Conservation (phyloP, 2,888 invertebrate species). For the Heteromurus nitidus region DNA sequence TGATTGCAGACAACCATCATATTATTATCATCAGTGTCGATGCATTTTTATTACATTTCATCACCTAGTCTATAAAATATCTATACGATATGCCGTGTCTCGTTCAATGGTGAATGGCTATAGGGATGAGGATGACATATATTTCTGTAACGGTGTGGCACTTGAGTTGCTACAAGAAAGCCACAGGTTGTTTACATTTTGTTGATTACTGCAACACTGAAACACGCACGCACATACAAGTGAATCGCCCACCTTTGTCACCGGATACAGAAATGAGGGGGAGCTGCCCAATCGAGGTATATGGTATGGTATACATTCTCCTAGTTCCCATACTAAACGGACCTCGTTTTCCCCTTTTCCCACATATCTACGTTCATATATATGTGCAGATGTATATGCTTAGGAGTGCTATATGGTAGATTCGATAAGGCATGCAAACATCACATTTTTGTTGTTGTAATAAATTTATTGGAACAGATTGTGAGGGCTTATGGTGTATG, state of each 20-base stretch:
- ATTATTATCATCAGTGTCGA: too few relatives aligned
- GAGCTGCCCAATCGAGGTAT: neutral
- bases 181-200: constrained; percentile 43
- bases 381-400: neutral
- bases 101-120: neutral
- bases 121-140: too few relatives aligned
- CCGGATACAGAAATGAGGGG: constrained; percentile 42
- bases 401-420: too few relatives aligned
- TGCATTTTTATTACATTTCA: too few relatives aligned
- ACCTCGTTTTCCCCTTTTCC: constrained; percentile 37
- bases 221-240: neutral
- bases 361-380: constrained; percentile 19
- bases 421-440: too few relatives aligned
- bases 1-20: too few relatives aligned
- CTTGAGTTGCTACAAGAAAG: neutral
- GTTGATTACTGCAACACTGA: constrained; percentile 34
- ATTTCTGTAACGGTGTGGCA: constrained; percentile 24
- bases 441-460: too few relatives aligned
- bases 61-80: too few relatives aligned
- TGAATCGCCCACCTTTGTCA: neutral
- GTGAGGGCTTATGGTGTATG: too few relatives aligned
- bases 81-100: too few relatives aligned
- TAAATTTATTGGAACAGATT: too few relatives aligned
- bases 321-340: constrained; percentile 19
- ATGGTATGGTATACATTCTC: constrained; percentile 28